Base-by-base conservation (phyloP, 1,140 invertebrate genomes). In the Coelopa frigida region DNA sequence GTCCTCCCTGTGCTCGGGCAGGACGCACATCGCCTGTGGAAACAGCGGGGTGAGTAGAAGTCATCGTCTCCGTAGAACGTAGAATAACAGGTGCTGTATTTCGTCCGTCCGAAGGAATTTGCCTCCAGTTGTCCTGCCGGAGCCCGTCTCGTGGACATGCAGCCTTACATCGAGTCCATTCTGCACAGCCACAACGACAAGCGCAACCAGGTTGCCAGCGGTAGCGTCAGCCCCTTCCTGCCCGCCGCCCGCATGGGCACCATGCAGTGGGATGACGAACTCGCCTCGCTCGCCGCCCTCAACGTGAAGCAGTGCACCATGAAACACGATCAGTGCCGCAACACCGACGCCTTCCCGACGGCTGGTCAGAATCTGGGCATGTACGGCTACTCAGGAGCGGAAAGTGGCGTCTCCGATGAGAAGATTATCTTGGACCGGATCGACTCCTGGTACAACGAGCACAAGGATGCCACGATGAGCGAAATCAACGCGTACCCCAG, bases 1-100 rank as follows among this genome's bases (percentile, higher is more conserved):
- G 6, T 51, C 22, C 26, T 46, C 48, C 22, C 23, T 54, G 35
- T 62, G 59, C 31, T 40, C 43, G 21, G 12, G 3, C 18, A 51
- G 27, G 11, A 10, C 43, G 22, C 57, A 62, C 32, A 51, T 62
- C 29, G 59, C 60, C n/a, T 62, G 59, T 41, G 31, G 54, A 11
- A 62, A 58, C 33, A 41, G n/a, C 15, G 59, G 59, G 22, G 59
- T 61, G 24, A 51, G 58, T 53, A 8, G 14, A 18, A 7, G 20
- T 33, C 17, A 33, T 14, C 10, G 10, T 33, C 3, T 33, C 31
- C 3, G n/a, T n/a, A n/a, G n/a, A n/a, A n/a, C n/a, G n/a, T n/a
- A n/a, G n/a, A n/a, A n/a, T n/a, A n/a, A n/a, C n/a, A n/a, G n/a
- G n/a, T n/a, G n/a, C n/a, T n/a, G n/a, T n/a, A n/a, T n/a, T n/a